A percentile compares a stretch with the other conserved stretches of the same genome.
Conservation (phyloP, 2,888 invertebrate species). For the Notodonta dromedarius region DNA sequence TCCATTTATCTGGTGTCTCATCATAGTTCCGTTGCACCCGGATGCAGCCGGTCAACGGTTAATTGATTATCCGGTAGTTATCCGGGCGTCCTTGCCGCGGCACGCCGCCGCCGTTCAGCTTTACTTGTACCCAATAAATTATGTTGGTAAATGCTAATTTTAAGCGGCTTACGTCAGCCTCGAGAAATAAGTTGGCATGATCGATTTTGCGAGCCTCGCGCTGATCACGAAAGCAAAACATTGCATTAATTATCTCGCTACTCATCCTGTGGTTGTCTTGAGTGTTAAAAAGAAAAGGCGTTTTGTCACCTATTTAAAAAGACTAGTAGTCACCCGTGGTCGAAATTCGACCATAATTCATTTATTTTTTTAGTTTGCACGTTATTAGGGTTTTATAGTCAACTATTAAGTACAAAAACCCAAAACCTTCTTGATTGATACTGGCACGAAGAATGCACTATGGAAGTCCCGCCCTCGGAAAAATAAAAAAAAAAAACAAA, state of each 20-base stretch:
- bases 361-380: too few species aligned
- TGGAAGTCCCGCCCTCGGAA: too few species aligned
- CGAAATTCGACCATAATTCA: too few species aligned
- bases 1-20: constrained; percentile 71
- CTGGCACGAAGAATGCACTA: too few species aligned
- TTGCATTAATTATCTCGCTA: neutral
- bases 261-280: neutral
- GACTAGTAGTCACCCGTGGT: too few species aligned
- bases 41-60: constrained; percentile 77
- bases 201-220: neutral
- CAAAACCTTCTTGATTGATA: too few species aligned
- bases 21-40: constrained; percentile 75
- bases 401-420: too few species aligned
- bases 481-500: too few species aligned
- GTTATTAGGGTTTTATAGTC: too few species aligned
- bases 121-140: constrained; percentile 23
- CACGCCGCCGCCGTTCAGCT: constrained; percentile 13
- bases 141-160: constrained; percentile 29
- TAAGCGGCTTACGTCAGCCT: constrained; percentile 14
- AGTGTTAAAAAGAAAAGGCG: neutral
- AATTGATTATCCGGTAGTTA: constrained; percentile 78
- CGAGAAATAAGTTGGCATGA: constrained; percentile 1
- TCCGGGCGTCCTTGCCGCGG: constrained; percentile 41
- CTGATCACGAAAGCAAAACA: neutral
- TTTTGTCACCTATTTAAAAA: neutral